A percentile compares a stretch with the other conserved stretches of the same genome.
phyloP scores from a whole-genome alignment of 2,113 vertebrate species.

The Mystacornis crossleyi region DNA sequence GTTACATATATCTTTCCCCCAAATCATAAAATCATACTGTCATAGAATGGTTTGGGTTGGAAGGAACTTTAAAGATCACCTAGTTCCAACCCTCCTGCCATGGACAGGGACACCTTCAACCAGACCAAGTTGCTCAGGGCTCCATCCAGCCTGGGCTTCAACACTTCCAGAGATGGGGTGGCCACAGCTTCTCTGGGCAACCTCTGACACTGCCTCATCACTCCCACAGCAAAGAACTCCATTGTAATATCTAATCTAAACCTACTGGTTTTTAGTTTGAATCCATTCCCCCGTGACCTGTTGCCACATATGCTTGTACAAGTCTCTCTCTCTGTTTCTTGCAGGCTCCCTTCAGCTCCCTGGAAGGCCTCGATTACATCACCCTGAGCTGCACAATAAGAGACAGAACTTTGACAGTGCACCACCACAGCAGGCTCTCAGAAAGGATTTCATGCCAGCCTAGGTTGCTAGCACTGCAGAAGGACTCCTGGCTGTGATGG shows the following conservation, averaged over 20 bases:
- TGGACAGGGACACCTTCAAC: neutral
- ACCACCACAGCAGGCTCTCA: neutral
- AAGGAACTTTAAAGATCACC: neutral
- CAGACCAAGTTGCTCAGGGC: neutral
- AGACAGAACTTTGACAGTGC: neutral
- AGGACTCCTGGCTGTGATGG: neutral
- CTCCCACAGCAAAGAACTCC: neutral
- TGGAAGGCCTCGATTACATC: neutral
- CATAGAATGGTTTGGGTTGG: neutral
- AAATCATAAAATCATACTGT: neutral
- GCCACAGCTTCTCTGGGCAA: neutral
- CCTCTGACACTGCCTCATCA: neutral
- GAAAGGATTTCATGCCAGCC: neutral
- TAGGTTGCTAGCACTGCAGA: neutral
- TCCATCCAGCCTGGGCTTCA: neutral
- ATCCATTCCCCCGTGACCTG: neutral
- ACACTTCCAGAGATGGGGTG: neutral
- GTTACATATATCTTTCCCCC: neutral
- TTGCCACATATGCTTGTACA: accelerated
- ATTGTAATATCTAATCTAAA: neutral
- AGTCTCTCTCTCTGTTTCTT: neutral
- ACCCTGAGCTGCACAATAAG: neutral
- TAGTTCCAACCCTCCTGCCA: neutral
- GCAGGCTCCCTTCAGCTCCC: neutral
- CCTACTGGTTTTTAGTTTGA: neutral